Percentiles rank a stretch among this genome's conserved stretches.
These are phyloP conservation scores for Gila robusta DNA, from an alignment of 2,797 vertebrate genomes.

Conservation along the genomic window DNA sequence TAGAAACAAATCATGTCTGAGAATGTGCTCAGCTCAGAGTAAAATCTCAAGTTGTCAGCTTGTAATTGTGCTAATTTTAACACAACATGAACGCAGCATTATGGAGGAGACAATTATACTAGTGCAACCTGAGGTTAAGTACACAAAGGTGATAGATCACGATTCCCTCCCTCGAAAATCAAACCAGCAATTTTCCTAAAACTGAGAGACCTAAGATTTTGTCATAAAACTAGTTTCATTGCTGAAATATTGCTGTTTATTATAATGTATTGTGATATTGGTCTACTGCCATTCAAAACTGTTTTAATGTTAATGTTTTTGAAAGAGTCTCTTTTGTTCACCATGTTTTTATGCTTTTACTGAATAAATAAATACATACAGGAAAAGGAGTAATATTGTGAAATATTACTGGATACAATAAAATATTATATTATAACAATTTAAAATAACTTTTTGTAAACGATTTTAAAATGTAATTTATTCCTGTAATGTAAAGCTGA, in stretches of 20 bases:
- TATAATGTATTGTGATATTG: background rate
- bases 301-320: background rate
- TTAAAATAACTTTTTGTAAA: background rate
- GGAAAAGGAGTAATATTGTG: background rate
- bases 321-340: background rate
- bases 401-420: background rate
- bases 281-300: background rate
- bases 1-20: conserved; percentile 14
- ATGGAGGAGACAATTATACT: background rate
- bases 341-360: background rate
- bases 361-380: background rate
- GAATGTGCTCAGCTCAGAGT: background rate
- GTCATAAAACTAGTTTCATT: background rate
- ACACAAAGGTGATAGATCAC: conserved; percentile 1
- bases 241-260: background rate
- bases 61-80: conserved; percentile 7
- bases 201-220: background rate
- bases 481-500: background rate
- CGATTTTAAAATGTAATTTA: background rate
- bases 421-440: background rate
- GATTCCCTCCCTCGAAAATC: background rate
- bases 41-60: conserved; percentile 16
- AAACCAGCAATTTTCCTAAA: conserved; percentile 1
- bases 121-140: conserved; percentile 4
- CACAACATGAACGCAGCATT: background rate